A percentile compares a stretch with the other conserved stretches of the same genome.
Conservation (phyloP, 2,797 vertebrate species). For the Danio jaintianensis region DNA sequence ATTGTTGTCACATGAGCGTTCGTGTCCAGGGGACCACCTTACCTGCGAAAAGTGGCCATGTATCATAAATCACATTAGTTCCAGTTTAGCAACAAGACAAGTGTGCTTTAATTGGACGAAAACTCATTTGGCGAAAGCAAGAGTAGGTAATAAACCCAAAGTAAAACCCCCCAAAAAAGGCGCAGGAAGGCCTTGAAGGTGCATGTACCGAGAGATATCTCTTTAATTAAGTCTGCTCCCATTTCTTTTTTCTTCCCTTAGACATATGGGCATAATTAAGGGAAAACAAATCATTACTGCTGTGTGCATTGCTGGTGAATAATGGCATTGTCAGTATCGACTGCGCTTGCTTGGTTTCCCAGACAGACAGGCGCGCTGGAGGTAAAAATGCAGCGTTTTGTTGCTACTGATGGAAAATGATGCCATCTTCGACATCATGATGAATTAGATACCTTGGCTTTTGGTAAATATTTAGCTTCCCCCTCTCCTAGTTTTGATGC, state of each 20-base stretch:
- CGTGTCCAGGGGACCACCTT: slow-evolving; percentile 17
- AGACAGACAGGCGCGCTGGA: slow-evolving; percentile 37
- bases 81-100: slow-evolving; percentile 54
- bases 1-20: slow-evolving; percentile 39
- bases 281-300: slow-evolving; percentile 67
- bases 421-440: slow-evolving; percentile 37
- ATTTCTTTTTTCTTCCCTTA: slow-evolving; percentile 51
- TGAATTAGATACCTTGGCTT: slow-evolving; percentile 48
- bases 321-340: slow-evolving; percentile 43
- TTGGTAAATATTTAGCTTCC: slow-evolving; percentile 37
- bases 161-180: slow-evolving; percentile 12
- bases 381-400: slow-evolving; percentile 37
- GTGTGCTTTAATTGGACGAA: slow-evolving; percentile 61
- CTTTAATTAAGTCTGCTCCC: slow-evolving; percentile 59
- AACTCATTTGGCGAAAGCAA: slow-evolving; percentile 56
- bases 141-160: neutral
- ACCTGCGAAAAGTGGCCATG: slow-evolving; percentile 40
- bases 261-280: slow-evolving; percentile 66
- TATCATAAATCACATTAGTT: slow-evolving; percentile 64
- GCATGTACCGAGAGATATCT: slow-evolving; percentile 53
- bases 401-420: slow-evolving; percentile 50
- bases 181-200: slow-evolving; percentile 45
- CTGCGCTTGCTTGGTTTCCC: slow-evolving; percentile 40
- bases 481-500: slow-evolving; percentile 6
- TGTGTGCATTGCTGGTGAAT: slow-evolving; percentile 48